Base-by-base conservation (phyloP, 2,797 vertebrate species). In the Galagoides demidoff region DNA sequence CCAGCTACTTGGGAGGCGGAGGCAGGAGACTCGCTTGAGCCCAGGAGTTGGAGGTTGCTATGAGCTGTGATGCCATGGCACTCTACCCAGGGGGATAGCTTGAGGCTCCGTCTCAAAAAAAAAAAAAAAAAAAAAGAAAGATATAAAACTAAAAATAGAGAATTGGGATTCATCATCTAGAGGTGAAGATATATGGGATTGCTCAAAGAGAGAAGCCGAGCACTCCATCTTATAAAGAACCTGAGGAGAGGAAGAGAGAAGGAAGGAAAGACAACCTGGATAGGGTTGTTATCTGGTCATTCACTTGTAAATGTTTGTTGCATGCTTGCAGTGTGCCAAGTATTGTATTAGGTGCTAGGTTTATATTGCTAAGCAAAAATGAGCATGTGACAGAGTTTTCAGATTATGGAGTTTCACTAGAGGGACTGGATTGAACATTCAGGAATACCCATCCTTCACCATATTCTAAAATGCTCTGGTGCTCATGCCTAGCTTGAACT, bases 321-420 rank as follows among this genome's bases (percentile, higher is more conserved):
- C 39, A 37, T 73, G 34, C 57, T 88, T 63, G 22, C n/a, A 82
- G 3, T 92, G 63, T 78, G 76, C 31, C 63, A 45, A 34, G 11
- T 68, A 39, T 68, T 61, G 12, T 82, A 66, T 45, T 74, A 70
- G 37, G 52, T 86, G n/a, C 22, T 78, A 37, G 16, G 8, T 9
- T 19, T 63, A 37, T 34, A 82, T 45, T 81, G 52, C 59, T 76
- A 79, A 93, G 88, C 71, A 85, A 88, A 84, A 88, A 71, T 76
- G 63, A 55, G 20, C 71, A 57, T 88, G 11, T 79, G 22, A 43
- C 3, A 91, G 39, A 91, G 27, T 17, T 96, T 43, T 22, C 23
- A 89, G 61, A 94, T 95, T 19, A 20, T 92, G 74, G 45, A 39
- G 49, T 96, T 92, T 94, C 55, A 73, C 45, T 89, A 68, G 45